Evolutionary conservation across 2,113 vertebrate species (phyloP).

Genomic region (Syngnathoides biaculeatus): DNA sequence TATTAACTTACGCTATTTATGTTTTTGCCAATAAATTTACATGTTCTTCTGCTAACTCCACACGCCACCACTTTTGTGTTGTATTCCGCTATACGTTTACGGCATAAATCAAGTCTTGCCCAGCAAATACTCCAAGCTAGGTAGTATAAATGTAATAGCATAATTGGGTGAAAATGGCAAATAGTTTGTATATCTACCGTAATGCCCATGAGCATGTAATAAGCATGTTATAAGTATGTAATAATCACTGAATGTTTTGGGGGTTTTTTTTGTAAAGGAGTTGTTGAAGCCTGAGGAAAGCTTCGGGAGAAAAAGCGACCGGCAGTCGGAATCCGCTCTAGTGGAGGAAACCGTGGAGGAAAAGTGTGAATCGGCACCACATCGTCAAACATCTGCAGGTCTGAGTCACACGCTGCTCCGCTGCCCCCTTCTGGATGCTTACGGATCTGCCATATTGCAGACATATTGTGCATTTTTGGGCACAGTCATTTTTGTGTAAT

Average conservation of each 20-base stretch:
- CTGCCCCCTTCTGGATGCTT: constrained; percentile 51
- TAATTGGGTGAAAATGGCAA: neutral
- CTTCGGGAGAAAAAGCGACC: constrained; percentile 16
- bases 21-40: no score
- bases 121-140: neutral
- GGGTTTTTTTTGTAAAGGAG: constrained; percentile 39
- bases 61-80: no score
- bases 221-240: neutral
- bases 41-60: no score
- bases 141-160: neutral
- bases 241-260: neutral
- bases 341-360: constrained; percentile 26
- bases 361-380: constrained; percentile 13
- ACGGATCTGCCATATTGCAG: neutral
- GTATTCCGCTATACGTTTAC: no score
- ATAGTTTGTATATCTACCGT: neutral
- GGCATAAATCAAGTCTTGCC: neutral
- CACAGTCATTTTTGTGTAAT: neutral
- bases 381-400: constrained; percentile 42
- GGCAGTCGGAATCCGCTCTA: constrained; percentile 3
- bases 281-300: constrained; percentile 50
- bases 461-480: neutral
- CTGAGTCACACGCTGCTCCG: constrained; percentile 8
- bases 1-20: no score
- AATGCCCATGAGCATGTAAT: neutral